A percentile compares a stretch with the other conserved stretches of the same genome.
phyloP scores from a whole-genome alignment of 2,113 vertebrate genomes.

The Cygnus atratus region DNA sequence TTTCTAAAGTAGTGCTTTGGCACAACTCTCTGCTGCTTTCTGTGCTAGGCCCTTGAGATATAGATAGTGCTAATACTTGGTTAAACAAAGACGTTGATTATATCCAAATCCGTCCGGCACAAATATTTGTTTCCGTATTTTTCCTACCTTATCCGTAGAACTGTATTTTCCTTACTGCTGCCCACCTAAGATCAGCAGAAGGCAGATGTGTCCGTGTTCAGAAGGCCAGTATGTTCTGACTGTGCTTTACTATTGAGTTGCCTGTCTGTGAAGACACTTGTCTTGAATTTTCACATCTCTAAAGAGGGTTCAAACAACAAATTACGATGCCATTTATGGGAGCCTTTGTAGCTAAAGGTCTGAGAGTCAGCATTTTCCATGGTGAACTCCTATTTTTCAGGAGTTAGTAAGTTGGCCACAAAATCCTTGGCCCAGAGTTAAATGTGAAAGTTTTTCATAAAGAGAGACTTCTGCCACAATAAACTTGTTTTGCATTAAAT shows the following conservation, averaged over 20 bases:
- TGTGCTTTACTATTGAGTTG: background rate
- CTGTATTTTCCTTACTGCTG: background rate
- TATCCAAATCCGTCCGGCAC: background rate
- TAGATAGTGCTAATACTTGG: slow-evolving; percentile 12
- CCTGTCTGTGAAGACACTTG: background rate
- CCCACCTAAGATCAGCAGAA: background rate
- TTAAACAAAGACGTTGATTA: slow-evolving; percentile 8
- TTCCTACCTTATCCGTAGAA: background rate
- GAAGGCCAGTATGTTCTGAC: slow-evolving; percentile 14
- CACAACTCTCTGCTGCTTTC: background rate
- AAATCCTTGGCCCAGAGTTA: slow-evolving; percentile 52
- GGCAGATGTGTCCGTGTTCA: background rate
- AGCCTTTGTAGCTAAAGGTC: slow-evolving; percentile 68
- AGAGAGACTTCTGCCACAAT: slow-evolving; percentile 44
- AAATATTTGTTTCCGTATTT: background rate
- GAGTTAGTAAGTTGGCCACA: slow-evolving; percentile 54
- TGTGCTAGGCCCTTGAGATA: background rate
- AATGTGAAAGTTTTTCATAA: slow-evolving; percentile 7
- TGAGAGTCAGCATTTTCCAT: slow-evolving; percentile 43
- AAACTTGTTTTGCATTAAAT: slow-evolving; percentile 34
- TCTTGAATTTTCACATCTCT: slow-evolving; percentile 19
- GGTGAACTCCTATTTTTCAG: slow-evolving; percentile 71
- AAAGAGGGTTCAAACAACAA: background rate
- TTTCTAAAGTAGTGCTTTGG: background rate
- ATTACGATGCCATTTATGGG: background rate